Evolutionary conservation across 2,797 vertebrate genomes (phyloP).

Genomic region (Allobates femoralis): DNA sequence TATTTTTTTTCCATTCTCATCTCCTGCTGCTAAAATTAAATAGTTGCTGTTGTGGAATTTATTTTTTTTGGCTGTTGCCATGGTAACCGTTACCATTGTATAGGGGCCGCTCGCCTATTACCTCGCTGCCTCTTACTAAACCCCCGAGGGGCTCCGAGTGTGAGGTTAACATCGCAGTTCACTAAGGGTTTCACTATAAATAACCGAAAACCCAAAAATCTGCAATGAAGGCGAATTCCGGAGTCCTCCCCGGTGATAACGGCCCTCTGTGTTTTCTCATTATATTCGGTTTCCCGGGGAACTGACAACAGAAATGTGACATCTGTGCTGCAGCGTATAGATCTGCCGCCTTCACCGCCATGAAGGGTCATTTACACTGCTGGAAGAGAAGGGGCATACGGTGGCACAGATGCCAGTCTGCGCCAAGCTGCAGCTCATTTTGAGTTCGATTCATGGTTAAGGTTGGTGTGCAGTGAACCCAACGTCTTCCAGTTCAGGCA

Average conservation of each 20-base stretch:
- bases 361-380: background rate
- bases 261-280: background rate
- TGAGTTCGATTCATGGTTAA: background rate
- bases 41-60: slow-evolving; percentile 31
- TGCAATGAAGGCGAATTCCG: background rate
- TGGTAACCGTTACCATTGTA: slow-evolving; percentile 46
- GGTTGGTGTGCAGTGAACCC: background rate
- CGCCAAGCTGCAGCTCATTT: background rate
- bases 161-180: slow-evolving; percentile 23
- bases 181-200: slow-evolving; percentile 51
- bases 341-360: background rate
- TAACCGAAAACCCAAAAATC: slow-evolving; percentile 10
- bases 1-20: slow-evolving; percentile 2
- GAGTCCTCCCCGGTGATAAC: background rate
- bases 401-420: background rate
- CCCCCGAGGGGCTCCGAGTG: slow-evolving; percentile 17
- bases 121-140: slow-evolving; percentile 19
- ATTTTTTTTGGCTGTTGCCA: slow-evolving; percentile 33
- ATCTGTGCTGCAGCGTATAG: background rate
- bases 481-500: background rate
- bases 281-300: slow-evolving; percentile 6
- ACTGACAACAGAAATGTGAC: background rate
- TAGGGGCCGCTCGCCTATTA: slow-evolving; percentile 1
- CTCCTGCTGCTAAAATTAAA: slow-evolving; percentile 40
- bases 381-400: background rate